Evolutionary conservation across 2,113 vertebrate species (phyloP).

Genomic region (Calypte anna): DNA sequence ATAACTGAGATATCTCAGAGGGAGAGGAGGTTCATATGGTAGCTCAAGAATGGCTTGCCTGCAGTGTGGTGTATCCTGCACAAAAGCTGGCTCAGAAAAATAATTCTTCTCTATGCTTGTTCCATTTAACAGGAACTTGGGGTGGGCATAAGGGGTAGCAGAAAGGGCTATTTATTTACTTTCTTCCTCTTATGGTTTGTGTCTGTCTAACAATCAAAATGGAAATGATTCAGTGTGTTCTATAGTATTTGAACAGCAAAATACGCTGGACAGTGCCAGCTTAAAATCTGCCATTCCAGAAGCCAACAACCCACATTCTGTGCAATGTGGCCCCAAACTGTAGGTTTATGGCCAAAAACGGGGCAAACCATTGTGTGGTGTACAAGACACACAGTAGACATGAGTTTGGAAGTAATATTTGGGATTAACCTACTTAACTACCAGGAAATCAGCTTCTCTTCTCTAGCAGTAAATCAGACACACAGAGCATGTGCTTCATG

Average conservation of each 20-base stretch:
- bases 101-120: neutral
- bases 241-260: neutral
- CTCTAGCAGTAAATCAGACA: neutral
- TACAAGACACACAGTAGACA: neutral
- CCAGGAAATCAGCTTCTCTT: neutral
- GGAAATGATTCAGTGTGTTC: neutral
- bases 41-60: neutral
- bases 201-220: neutral
- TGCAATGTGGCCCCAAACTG: neutral
- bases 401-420: neutral
- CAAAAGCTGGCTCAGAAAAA: neutral
- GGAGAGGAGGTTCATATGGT: neutral
- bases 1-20: neutral
- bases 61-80: rapidly evolving
- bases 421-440: neutral
- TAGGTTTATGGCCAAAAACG: neutral
- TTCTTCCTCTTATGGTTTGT: neutral
- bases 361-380: neutral
- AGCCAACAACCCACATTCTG: neutral
- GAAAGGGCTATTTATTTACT: neutral
- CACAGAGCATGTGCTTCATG: neutral
- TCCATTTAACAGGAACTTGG: neutral
- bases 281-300: neutral
- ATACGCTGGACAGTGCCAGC: neutral
- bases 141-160: neutral